Evolutionary conservation across 2,797 vertebrate genomes (phyloP).

Genomic region (Dendrocincla tyrannina): DNA sequence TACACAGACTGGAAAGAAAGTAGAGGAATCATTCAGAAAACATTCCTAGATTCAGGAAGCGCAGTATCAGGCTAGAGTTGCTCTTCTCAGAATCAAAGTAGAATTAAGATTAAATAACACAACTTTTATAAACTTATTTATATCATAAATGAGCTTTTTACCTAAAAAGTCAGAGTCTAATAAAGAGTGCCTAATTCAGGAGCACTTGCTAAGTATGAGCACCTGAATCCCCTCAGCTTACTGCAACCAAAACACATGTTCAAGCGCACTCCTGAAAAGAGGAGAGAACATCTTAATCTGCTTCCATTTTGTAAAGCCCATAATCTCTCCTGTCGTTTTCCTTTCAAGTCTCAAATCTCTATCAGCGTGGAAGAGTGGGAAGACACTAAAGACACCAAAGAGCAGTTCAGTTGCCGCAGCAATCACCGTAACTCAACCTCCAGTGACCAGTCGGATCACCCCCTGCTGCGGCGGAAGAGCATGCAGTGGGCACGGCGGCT

Average conservation of each 20-base stretch:
- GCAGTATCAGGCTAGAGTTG: not conserved
- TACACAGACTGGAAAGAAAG: not conserved
- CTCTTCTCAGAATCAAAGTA: not conserved
- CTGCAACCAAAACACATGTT: not conserved
- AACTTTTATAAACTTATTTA: not conserved
- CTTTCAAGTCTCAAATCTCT: conserved; percentile 81
- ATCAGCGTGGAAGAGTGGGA: conserved; percentile 84
- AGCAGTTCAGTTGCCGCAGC: conserved; percentile 67
- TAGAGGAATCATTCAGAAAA: not conserved
- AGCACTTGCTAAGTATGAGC: not conserved
- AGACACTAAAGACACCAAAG: conserved; percentile 79
- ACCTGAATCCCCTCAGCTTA: not conserved
- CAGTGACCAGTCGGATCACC: conserved; percentile 79
- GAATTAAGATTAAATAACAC: not conserved
- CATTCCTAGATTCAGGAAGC: not conserved
- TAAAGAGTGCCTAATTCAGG: not conserved
- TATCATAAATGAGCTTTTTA: not conserved
- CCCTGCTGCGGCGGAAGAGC: conserved; percentile 78
- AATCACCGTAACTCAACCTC: conserved; percentile 77
- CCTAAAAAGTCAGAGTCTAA: not conserved
- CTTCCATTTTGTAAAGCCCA: not conserved
- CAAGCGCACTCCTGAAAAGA: not conserved
- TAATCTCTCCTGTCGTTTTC: not conserved
- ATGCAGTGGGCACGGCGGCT: conserved; percentile 83
- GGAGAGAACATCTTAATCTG: not conserved